Base-by-base conservation (phyloP, 2,888 invertebrate species). In the Hydroisotoma schaefferi region DNA sequence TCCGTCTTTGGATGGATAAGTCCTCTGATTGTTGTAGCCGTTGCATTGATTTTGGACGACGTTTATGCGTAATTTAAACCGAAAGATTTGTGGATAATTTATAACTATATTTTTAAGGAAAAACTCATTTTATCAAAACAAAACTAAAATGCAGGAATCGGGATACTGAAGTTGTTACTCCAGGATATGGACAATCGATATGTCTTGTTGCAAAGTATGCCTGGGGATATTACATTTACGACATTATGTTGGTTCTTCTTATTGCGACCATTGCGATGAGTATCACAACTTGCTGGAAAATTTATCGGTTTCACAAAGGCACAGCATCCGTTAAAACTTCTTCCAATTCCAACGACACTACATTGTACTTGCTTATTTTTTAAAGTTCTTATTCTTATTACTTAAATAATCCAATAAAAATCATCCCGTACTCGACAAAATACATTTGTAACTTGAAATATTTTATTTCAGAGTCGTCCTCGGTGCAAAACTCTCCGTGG, bases 31-130 rank as follows among this genome's bases (percentile, higher is more conserved):
- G 28, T 49, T 8, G 49, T 49, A 5, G 10, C 28, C 5, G 28
- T 49, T 27, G 49, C 27, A 25, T 3, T 49, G 4, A 49, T 20
- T 25, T 49, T 49, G 28, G 28, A 49, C 5, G 6, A 49, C 5
- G 4, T 49, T 4, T 49, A n/a, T 27, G 27, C 49, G 49, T 49
- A 27, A 27, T n/a, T n/a, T n/a, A n/a, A n/a, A n/a, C n/a, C n/a
- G 49, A 27, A 25, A 22, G 12, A 20, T 43, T 43, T 18, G 10
- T 10, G 15, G 8, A 8, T 8, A 4, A 40, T 40, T 40, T 18
- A 15, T 20, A 40, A 40, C 15, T 40, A 40, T 40, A 5, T 40
- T 5, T 8, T 40, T 33, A 6, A 33, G 6, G 33, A 33, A 6
- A 33, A 15, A 33, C 6, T 10, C 15, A 33, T 33, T 33, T 33